phyloP scores from a whole-genome alignment of 2,888 invertebrate species.

The Eupithecia abbreviata region DNA sequence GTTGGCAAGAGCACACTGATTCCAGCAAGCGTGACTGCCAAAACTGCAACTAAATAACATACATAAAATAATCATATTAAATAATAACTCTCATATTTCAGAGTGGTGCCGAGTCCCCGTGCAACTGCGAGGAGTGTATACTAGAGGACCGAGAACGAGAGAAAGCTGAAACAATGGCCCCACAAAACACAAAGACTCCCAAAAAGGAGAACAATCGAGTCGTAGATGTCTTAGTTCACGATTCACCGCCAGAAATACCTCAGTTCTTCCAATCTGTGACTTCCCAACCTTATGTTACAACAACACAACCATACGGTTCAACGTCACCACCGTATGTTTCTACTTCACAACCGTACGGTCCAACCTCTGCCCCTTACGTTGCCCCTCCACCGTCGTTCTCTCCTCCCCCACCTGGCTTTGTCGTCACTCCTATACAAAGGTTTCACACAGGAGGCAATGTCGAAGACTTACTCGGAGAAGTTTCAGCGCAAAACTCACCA shows the following conservation, averaged over 20 bases:
- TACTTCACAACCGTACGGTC: conserved; percentile 45
- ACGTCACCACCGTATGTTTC: conserved; percentile 70
- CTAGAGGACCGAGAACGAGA: conserved; percentile 50
- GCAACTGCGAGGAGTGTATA: conserved; percentile 77
- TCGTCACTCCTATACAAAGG: conserved; percentile 70
- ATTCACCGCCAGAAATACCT: conserved; percentile 72
- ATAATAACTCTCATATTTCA: conserved; percentile 47
- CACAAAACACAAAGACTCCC: conserved; percentile 49
- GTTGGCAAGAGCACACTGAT: conserved; percentile 17
- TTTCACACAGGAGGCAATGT: conserved; percentile 86
- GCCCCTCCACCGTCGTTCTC: conserved; percentile 65
- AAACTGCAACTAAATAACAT: neutral
- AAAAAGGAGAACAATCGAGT: conserved; percentile 67
- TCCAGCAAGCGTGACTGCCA: conserved; percentile 3
- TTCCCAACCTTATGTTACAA: conserved; percentile 66
- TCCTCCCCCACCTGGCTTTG: conserved; percentile 69
- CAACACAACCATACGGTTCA: conserved; percentile 48
- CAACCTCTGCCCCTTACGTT: conserved; percentile 70
- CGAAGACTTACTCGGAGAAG: conserved; percentile 87
- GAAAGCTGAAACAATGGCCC: conserved; percentile 44
- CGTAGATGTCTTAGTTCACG: conserved; percentile 77
- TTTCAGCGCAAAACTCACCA: conserved; percentile 76
- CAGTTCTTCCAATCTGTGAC: conserved; percentile 76
- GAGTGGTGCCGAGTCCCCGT: conserved; percentile 76
- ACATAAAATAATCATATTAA: neutral